Evolutionary conservation across 2,797 vertebrate species (phyloP), one percentile per base, ranked within the genome.

Genomic region (Oreochromis grahami): DNA sequence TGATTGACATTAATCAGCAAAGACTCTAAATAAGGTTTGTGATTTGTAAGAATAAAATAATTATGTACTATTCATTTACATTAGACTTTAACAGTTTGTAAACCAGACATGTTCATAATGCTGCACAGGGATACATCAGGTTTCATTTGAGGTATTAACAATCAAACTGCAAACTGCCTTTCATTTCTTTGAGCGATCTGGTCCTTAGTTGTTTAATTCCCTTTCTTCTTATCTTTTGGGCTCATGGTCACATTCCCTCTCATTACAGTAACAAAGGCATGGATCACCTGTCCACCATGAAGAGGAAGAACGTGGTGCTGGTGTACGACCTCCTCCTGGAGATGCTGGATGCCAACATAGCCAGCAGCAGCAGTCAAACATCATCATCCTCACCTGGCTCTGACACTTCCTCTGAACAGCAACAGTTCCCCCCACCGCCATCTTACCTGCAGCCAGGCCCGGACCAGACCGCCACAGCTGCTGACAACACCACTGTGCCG

Each of bases 211-310:
- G 2, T 68, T 41, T 43, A 43, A 43, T 68, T 43, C 21, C 13
- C 12, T 43, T 70, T 70, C 14, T 43, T 41, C 36, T 24, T 68
- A 24, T 41, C 19, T 26, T 17, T 77, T 51, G 19, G 48, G 3
- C 13, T 78, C 14, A 17, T 36, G 19, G 26, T 53, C 10, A 1
- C 19, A 29, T 7, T 7, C 13, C 4, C 11, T 24, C 7, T 86
- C 52, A 79, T 76, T 32, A 2, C 90, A 99, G 98, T 90, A 99
- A 99, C 97, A 99, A 98, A 94, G 98, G 98, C 77, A 98, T 99
- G 96, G 98, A 98, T 86, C 98, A 99, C 77, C 97, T 99, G 51
- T 97, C 98, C 86, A 97, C 92, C 93, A 99, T 99, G 98, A 99
- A 99, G 95, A 98, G 97, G 89, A 99, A 98, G 93, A 99, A 99